A percentile compares a stretch with the other conserved stretches of the same genome.
These are phyloP conservation scores for Falco novaeseelandiae DNA, from an alignment of 2,797 vertebrate species.

Conservation along the genomic window DNA sequence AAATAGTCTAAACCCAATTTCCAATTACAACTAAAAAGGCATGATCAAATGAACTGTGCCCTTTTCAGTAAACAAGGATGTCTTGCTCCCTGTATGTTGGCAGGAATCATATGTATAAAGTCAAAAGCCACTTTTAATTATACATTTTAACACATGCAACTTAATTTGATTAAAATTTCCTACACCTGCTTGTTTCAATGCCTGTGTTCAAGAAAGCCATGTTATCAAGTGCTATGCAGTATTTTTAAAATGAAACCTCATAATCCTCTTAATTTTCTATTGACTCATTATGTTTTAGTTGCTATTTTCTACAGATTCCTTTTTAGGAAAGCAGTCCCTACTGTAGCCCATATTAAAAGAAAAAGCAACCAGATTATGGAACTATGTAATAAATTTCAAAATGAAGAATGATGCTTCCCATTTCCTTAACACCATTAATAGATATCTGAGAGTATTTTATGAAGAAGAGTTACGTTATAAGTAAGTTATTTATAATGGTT, in stretches of 20 bases:
- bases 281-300: neutral
- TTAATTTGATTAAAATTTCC: neutral
- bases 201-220: neutral
- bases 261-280: slow-evolving; percentile 2
- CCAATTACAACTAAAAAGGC: neutral
- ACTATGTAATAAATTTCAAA: neutral
- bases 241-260: neutral
- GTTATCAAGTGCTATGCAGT: neutral
- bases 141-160: neutral
- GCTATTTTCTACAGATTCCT: neutral
- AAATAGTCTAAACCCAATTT: neutral
- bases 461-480: neutral
- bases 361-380: neutral
- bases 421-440: neutral
- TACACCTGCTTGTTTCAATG: neutral
- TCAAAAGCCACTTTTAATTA: neutral
- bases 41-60: neutral
- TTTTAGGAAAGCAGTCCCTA: neutral
- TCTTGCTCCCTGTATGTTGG: neutral
- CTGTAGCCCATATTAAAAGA: neutral
- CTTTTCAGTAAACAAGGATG: neutral
- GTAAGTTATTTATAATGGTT: neutral
- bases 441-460: neutral
- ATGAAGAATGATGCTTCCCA: neutral
- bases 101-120: neutral